phyloP scores from a whole-genome alignment of 2,888 invertebrate species.

The Lysandra bellargus region DNA sequence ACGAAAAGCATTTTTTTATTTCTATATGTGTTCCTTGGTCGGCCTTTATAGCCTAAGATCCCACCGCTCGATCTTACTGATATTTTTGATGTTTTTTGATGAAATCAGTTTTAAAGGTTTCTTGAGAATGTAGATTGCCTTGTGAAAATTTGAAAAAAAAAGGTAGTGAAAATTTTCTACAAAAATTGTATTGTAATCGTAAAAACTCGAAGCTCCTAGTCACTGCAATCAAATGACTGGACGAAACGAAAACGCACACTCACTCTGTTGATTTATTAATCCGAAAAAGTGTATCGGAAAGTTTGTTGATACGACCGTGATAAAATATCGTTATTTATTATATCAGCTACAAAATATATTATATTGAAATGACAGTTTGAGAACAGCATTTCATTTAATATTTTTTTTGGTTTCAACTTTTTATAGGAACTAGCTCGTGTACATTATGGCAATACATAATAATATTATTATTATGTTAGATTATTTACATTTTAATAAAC shows the following conservation, averaged over 20 bases:
- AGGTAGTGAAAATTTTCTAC: background rate
- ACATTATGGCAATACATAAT: too few species aligned
- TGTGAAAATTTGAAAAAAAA: too few species aligned
- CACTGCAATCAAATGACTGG: background rate
- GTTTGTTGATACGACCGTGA: background rate
- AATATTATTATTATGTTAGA: too few species aligned
- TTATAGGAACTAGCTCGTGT: too few species aligned
- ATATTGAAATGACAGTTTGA: background rate
- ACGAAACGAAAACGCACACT: background rate
- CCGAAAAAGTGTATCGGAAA: background rate
- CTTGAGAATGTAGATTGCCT: too few species aligned
- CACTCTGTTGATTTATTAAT: conserved; percentile 4
- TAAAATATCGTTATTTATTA: background rate
- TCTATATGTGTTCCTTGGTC: too few species aligned
- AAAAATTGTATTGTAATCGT: background rate
- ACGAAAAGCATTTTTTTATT: too few species aligned
- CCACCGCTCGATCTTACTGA: too few species aligned
- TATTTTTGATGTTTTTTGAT: too few species aligned
- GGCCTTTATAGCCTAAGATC: too few species aligned
- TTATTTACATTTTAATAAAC: too few species aligned
- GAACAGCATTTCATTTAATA: background rate
- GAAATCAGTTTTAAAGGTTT: too few species aligned
- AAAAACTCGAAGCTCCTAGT: background rate
- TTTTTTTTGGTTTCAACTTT: background rate
- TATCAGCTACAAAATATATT: background rate